phyloP scores from a whole-genome alignment of 2,888 invertebrate species.

The Pediacus dermestoides region DNA sequence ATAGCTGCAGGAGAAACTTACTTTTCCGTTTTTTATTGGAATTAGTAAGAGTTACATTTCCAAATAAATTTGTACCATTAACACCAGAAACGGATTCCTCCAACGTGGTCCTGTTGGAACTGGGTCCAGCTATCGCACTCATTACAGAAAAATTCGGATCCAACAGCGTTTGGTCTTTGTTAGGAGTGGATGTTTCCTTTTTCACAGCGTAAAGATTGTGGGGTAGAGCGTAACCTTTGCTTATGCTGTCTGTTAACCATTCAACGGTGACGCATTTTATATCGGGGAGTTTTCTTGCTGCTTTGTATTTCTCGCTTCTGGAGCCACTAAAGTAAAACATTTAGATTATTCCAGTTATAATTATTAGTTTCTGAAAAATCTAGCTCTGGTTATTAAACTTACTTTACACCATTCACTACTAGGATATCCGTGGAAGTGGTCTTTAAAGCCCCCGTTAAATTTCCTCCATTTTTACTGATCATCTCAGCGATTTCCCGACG shows the following conservation, averaged over 20 bases:
- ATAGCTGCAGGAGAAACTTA: too few relatives aligned
- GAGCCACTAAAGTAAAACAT: conserved; percentile 53
- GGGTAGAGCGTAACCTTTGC: conserved; percentile 66
- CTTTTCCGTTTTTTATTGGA: too few relatives aligned
- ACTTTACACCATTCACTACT: conserved; percentile 53
- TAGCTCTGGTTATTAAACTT: conserved; percentile 34
- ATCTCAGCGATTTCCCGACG: conserved; percentile 63
- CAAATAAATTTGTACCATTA: too few relatives aligned
- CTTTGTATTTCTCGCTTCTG: conserved; percentile 70
- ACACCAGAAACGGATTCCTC: conserved; percentile 22
- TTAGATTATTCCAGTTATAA: too few relatives aligned
- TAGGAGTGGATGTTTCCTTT: conserved; percentile 69
- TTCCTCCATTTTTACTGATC: conserved; percentile 71
- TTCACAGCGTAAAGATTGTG: conserved; percentile 58
- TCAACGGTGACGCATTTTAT: conserved; percentile 66
- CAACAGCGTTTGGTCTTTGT: conserved; percentile 50
- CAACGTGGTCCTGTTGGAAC: conserved; percentile 13
- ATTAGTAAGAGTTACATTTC: too few relatives aligned
- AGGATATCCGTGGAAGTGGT: conserved; percentile 57
- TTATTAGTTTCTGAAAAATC: too few relatives aligned
- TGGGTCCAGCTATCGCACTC: conserved; percentile 44
- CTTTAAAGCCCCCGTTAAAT: conserved; percentile 48
- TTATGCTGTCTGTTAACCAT: conserved; percentile 79
- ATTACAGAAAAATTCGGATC: conserved; percentile 52
- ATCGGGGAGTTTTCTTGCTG: conserved; percentile 51